A percentile compares a stretch with the other conserved stretches of the same genome.
Conservation (phyloP, 1,140 invertebrate genomes). For the Chymomyza costata region DNA sequence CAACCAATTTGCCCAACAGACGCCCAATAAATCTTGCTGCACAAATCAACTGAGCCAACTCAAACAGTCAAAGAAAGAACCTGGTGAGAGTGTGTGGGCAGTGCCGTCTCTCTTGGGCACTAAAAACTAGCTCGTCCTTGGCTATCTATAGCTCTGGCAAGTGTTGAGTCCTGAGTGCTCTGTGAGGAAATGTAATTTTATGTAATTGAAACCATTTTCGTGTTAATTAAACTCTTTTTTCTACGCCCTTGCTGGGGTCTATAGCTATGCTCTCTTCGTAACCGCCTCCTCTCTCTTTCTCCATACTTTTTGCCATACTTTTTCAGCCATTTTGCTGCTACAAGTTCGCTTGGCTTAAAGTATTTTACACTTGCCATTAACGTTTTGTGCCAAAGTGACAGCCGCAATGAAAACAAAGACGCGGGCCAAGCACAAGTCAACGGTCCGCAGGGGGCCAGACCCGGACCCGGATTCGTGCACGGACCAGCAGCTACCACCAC, state of each 20-base stretch:
- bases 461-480: too few relatives aligned
- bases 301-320: conserved; percentile 2
- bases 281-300: conserved; percentile 3
- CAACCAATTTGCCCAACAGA: conserved; percentile 66
- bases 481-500: too few relatives aligned
- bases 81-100: conserved; percentile 1
- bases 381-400: conserved; percentile 65
- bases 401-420: conserved; percentile 71
- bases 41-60: conserved; percentile 62
- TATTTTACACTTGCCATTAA: conserved; percentile 73
- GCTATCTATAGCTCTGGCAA: too few relatives aligned
- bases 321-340: conserved; percentile 12
- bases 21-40: conserved; percentile 65
- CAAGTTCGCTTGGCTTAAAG: conserved; percentile 54
- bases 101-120: too few relatives aligned
- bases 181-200: conserved; percentile 71
- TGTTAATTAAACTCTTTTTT: conserved; percentile 72
- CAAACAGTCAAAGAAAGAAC: conserved; percentile 1
- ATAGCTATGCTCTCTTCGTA: background rate
- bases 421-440: conserved; percentile 51
- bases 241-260: conserved; percentile 9
- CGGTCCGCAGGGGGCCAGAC: conserved; percentile 14
- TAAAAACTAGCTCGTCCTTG: too few relatives aligned
- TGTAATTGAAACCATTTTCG: conserved; percentile 74
- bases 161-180: conserved; percentile 1